Conservation (phyloP, 2,797 vertebrate species). For the Myotis pilosus region DNA sequence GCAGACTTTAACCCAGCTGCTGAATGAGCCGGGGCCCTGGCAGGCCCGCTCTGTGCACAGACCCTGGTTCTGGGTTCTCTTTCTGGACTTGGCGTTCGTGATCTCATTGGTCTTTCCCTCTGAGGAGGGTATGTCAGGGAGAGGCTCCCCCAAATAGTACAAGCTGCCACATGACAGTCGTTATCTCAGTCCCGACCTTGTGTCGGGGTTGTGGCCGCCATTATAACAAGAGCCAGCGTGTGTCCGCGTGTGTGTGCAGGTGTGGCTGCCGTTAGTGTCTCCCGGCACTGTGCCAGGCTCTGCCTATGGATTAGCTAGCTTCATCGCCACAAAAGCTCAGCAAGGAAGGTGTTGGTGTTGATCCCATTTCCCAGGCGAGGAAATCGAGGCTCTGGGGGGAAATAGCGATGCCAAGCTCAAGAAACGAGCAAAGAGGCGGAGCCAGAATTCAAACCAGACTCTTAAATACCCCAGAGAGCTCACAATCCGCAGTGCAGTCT, state of each 20-base stretch:
- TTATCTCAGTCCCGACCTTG: background rate
- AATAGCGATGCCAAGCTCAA: background rate
- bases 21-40: slow-evolving; percentile 54
- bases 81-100: background rate
- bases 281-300: background rate
- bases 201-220: background rate
- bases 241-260: background rate
- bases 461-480: background rate
- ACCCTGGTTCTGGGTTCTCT: background rate
- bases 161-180: background rate
- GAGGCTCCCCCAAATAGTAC: background rate
- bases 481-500: background rate
- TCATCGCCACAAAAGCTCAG: background rate
- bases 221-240: background rate
- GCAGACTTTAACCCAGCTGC: slow-evolving; percentile 67
- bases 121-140: background rate
- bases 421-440: background rate
- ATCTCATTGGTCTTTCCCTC: background rate
- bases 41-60: background rate
- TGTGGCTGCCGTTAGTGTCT: background rate
- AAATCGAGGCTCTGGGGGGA: background rate
- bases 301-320: background rate
- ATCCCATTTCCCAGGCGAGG: background rate
- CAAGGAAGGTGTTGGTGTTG: background rate
- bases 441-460: background rate